Base-by-base conservation (phyloP, 1,140 invertebrate genomes). In the Listronotus oregonensis region DNA sequence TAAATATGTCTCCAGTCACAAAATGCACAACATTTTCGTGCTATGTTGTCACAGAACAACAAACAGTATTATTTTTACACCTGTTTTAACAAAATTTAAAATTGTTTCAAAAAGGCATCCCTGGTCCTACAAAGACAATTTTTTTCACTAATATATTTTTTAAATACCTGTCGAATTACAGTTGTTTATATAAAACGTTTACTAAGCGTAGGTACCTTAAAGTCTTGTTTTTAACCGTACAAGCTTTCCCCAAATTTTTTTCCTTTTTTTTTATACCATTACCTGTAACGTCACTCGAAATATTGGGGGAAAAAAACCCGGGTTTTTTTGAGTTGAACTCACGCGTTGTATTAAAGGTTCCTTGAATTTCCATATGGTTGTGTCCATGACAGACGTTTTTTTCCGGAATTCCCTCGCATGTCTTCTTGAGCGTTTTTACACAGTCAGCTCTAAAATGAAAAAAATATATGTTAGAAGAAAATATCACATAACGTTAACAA, bases 351-450 rank as follows among this genome's bases (percentile, higher is more conserved):
- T 84, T 1, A 95, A 82, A 56, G 87, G 81, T 11, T 91, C 88
- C 75, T 90, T 92, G 80, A 90, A 95, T 68, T 89, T 87, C 93
- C 93, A 96, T 57, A 96, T 91, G 31, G 90, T 91, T 2, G 89
- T 90, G 75, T 97, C 94, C 72, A 91, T 84, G 14, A 94, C 85
- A 18, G 91, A 92, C 67, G 92, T 88, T 72, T 91, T 88, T n/a
- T n/a, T n/a, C n/a, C 18, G 91, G 84, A 76, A 90, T 95, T 71
- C 94, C 89, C 14, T 88, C 85, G 80, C 94, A 97, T 31, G 85
- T 71, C 78, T 95, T 95, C 79, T 92, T 93, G 67, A 96, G 78
- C 11, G 92, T 93, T 61, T 89, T 92, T 10, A 96, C 93, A 79
- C 95, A 97, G 74, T 95, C 92, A 10, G 91, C 91, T 31, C 95